These are phyloP conservation scores for Melanaphis sacchari DNA, from an alignment of 1,140 invertebrate species.

Conservation along the genomic window DNA sequence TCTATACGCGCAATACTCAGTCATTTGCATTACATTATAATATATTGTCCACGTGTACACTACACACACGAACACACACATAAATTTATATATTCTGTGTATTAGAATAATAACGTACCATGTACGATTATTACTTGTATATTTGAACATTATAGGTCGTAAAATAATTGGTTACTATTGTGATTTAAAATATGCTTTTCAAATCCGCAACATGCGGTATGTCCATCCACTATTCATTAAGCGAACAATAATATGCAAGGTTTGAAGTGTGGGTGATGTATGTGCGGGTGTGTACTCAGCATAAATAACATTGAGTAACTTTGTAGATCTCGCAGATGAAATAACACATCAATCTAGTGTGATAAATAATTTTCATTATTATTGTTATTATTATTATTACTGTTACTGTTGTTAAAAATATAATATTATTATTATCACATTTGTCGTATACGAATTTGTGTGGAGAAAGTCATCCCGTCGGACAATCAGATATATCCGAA, in stretches of 20 bases:
- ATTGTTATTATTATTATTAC: background rate
- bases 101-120: background rate
- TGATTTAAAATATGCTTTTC: background rate
- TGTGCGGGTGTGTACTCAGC: background rate
- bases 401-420: background rate
- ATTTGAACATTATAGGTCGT: background rate
- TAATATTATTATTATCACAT: background rate
- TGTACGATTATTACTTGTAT: background rate
- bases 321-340: background rate
- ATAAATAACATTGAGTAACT: too few species aligned
- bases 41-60: background rate
- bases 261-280: background rate
- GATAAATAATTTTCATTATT: background rate
- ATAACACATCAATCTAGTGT: background rate
- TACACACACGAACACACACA: background rate
- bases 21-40: background rate
- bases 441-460: background rate
- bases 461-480: background rate
- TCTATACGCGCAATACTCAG: background rate
- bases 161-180: slow-evolving; percentile 37
- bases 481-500: background rate
- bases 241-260: background rate
- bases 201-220: background rate
- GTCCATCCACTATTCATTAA: background rate
- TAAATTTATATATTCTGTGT: too few species aligned